A percentile compares a stretch with the other conserved stretches of the same genome.
These are phyloP conservation scores for Microctonus aethiopoides DNA, from an alignment of 2,888 invertebrate species.

Conservation along the genomic window DNA sequence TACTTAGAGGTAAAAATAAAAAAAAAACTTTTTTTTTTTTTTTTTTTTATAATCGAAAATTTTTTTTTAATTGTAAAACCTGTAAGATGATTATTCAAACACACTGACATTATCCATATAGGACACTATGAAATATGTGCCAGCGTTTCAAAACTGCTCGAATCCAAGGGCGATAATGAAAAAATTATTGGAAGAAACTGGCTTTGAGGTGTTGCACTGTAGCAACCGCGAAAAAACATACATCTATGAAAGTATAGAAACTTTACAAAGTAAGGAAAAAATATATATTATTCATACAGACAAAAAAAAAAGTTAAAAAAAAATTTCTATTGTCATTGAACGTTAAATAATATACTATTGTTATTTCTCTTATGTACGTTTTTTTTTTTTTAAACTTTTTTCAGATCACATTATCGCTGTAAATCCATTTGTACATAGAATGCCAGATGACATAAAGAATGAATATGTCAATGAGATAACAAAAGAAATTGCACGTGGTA, in stretches of 20 bases:
- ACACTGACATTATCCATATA: conserved; percentile 47
- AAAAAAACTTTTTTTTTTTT: background rate
- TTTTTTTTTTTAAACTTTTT: conserved; percentile 48
- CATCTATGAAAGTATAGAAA: conserved; percentile 71
- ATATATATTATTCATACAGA: background rate
- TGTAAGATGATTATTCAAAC: no score
- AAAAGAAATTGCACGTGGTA: conserved; percentile 68
- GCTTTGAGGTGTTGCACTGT: conserved; percentile 74
- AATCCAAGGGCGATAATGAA: conserved; percentile 72
- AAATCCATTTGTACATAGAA: conserved; percentile 76
- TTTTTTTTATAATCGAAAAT: background rate
- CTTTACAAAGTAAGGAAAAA: conserved; percentile 71
- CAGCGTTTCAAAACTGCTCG: conserved; percentile 75
- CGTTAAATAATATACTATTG: no score
- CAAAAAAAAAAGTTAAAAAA: no score
- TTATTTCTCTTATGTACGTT: conserved; percentile 10
- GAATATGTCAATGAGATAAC: conserved; percentile 75
- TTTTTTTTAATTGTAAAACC: no score
- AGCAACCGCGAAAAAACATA: conserved; percentile 72
- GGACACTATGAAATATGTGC: conserved; percentile 75
- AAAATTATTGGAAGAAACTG: conserved; percentile 70
- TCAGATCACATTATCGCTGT: conserved; percentile 77
- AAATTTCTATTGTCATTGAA: no score
- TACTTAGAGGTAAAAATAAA: conserved; percentile 71
- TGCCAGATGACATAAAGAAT: conserved; percentile 71